Base-by-base conservation (phyloP, 2,888 invertebrate species). In the Alloplasta piceator region DNA sequence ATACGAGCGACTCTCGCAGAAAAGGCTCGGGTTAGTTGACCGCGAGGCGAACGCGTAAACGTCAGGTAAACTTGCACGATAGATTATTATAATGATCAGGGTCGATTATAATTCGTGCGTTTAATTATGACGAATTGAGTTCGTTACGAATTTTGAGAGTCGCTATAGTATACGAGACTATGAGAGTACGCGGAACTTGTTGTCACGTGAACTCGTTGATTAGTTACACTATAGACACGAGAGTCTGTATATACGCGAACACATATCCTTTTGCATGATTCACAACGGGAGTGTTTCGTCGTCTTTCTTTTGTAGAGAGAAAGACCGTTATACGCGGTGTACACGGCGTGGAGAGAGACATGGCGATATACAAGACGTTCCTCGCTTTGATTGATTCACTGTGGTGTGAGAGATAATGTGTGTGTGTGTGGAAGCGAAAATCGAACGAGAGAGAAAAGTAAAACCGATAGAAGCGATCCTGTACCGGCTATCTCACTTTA, bases 31-130 rank as follows among this genome's bases (percentile, higher is more conserved):
- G 9, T 41, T 41, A 55, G 39, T 67, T 66, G 46, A 16, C 12
- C 58, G 38, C 58, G 41, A 61, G 10, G 12, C n/a, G 9, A 43
- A 39, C 7, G 41, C 43, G 43, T 10, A 16, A 39, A n/a, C 61
- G 61, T 50, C 12, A 52, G 39, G 43, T 50, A 39, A 41, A 39
- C 12, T 9, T 26, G 50, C 41, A 50, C 50, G 14, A 46, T 7
- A 0, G 7, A 43, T 52, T 6, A 41, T 39, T 67, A 52, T 67
- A 39, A 67, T 41, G 52, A 50, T 39, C 66, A 38, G 14, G 39
- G 41, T 67, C 66, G 66, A 67, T 67, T 52, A 67, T 52, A 67
- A 67, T 39, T n/a, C 26, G 3, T 3, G 3, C 26, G 26, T 26
- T 26, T 26, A 26, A 41, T 39, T 67, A 52, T 67, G 14, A 67